Conservation (phyloP, 2,888 invertebrate species). For the Erebia palarica region DNA sequence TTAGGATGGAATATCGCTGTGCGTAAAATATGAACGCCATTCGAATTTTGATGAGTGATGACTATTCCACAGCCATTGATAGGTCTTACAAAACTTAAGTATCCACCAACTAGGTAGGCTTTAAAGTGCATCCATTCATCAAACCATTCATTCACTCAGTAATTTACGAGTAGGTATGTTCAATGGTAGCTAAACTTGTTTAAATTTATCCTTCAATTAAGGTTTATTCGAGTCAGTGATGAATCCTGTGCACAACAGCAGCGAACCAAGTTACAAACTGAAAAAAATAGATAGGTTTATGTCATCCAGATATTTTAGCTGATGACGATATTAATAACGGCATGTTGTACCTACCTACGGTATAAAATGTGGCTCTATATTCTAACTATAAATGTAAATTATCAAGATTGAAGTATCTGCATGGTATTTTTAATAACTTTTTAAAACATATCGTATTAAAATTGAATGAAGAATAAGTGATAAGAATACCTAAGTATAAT, state of each 20-base stretch:
- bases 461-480: too few relatives aligned
- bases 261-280: not conserved
- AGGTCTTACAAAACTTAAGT: not conserved
- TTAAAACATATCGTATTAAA: too few relatives aligned
- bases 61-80: not conserved
- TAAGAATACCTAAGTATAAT: too few relatives aligned
- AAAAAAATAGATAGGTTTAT: not conserved
- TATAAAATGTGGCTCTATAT: not conserved
- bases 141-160: not conserved
- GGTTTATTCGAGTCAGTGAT: not conserved
- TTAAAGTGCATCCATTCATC: not conserved
- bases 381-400: not conserved
- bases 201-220: constrained; percentile 5
- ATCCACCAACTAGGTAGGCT: not conserved
- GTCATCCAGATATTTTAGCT: constrained; percentile 6
- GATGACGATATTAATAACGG: constrained; percentile 14
- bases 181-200: too few relatives aligned
- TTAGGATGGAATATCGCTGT: not conserved
- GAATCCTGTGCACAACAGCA: constrained; percentile 6
- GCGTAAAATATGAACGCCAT: not conserved
- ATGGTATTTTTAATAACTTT: not conserved
- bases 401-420: not conserved
- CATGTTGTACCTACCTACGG: not conserved
- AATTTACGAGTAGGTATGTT: too few relatives aligned
- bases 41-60: constrained; percentile 11